Evolutionary conservation across 2,113 vertebrate species (phyloP).

Genomic region (Lophura nycthemera): DNA sequence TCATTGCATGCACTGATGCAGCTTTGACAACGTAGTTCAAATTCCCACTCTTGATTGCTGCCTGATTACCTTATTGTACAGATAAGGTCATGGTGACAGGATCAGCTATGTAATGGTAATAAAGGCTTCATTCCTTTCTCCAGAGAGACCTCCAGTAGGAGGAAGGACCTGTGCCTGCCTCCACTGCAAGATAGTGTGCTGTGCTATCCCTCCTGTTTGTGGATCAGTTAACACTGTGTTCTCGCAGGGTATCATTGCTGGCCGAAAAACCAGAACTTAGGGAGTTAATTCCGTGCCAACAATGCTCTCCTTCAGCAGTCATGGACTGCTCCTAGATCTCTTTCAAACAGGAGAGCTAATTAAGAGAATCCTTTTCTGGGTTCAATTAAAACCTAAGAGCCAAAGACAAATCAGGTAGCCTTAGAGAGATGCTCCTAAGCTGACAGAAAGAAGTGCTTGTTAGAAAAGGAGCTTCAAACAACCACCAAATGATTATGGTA

Average conservation of each 20-base stretch:
- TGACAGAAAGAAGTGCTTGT: neutral
- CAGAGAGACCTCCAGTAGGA: neutral
- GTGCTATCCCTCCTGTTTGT: neutral
- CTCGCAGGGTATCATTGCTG: neutral
- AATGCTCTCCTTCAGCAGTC: neutral
- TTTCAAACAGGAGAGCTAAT: slow-evolving; percentile 37
- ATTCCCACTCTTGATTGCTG: neutral
- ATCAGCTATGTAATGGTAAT: neutral
- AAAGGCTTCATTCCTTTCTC: neutral
- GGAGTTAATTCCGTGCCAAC: slow-evolving; percentile 39
- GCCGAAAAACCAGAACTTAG: neutral
- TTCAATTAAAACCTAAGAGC: slow-evolving; percentile 24
- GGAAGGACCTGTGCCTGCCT: neutral
- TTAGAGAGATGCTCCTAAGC: neutral
- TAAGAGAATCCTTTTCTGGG: slow-evolving; percentile 1
- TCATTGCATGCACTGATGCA: neutral
- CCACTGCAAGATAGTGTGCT: neutral
- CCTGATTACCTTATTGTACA: neutral
- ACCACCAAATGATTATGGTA: neutral
- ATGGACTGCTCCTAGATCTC: slow-evolving; percentile 2
- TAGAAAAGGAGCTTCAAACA: neutral
- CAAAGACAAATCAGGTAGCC: slow-evolving; percentile 11
- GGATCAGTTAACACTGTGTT: neutral
- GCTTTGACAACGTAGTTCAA: neutral
- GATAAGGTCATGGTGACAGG: neutral